Evolutionary conservation across 2,888 invertebrate genomes (phyloP), one percentile per base, ranked within the genome.

Genomic region (Hofmannophila pseudospretella): DNA sequence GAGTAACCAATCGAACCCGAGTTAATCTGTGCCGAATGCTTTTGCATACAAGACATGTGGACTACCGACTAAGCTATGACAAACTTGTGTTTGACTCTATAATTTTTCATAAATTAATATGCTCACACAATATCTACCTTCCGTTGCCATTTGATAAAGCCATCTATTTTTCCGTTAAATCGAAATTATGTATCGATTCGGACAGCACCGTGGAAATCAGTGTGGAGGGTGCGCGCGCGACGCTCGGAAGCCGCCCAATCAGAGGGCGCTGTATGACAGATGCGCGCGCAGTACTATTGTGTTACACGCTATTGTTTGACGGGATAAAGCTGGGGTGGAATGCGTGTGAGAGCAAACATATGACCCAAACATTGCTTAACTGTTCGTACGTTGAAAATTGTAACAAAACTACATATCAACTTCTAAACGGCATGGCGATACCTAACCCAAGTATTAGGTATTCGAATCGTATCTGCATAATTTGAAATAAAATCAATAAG

Each of bases 231-330:
- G 72, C 61, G 54, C 56, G 51, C 55, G 60, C 49, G 16, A 3
- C 16, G 16, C 16, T 16, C 16, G 16, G 3, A 5, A 16, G 32
- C 36, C 55, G 52, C 56, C 80, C 78, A 79, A 78, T 78, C 70
- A 61, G 58, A 47, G 34, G 37, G 39, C 45, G 9, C 42, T 42
- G 25, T 38, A 49, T 44, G 76, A 72, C 85, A 86, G 85, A 86
- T 85, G 85, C 82, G 74, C 73, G 56, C 54, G 66, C 72, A 65
- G 49, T 47, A 49, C 66, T 50, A 78, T 84, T 84, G 80, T 82
- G 54, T 50, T 63, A 47, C 42, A 20, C 46, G 47, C 72, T 55
- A 73, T 82, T 81, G 79, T 79, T 66, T 45, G 56, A 45, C 42
- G 54, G 60, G 54, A 57, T 55, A 52, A 60, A 57, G 67, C 54